A percentile compares a stretch with the other conserved stretches of the same genome.
These are phyloP conservation scores for Drosophila helvetica DNA, from an alignment of 2,888 invertebrate species.

Conservation along the genomic window DNA sequence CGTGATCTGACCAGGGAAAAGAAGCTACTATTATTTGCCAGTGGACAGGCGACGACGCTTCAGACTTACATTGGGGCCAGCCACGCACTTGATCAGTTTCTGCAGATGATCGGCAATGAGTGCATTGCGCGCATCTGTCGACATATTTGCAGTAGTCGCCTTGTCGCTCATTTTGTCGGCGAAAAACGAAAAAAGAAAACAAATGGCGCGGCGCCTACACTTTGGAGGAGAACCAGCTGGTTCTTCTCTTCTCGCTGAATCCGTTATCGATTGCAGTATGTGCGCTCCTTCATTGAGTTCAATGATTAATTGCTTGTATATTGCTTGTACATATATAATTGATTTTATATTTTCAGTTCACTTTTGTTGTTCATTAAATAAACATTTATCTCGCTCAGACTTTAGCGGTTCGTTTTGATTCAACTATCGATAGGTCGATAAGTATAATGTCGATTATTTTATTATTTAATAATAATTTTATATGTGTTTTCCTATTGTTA, in stretches of 20 bases:
- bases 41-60: neutral
- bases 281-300: neutral
- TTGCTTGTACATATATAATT: neutral
- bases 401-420: neutral
- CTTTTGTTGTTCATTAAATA: neutral
- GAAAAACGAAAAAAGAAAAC: neutral
- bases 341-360: neutral
- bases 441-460: too few relatives aligned
- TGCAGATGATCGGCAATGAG: neutral
- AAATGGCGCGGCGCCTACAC: neutral
- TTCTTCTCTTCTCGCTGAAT: neutral
- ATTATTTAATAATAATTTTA: too few relatives aligned
- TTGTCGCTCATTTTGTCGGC: neutral
- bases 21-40: neutral
- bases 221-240: neutral
- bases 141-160: neutral
- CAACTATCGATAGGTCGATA: neutral
- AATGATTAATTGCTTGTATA: neutral
- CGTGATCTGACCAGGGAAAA: neutral
- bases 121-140: neutral
- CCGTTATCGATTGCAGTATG: neutral
- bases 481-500: too few relatives aligned
- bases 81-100: constrained; percentile 12
- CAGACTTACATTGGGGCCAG: constrained; percentile 7
- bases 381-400: neutral